A percentile compares a stretch with the other conserved stretches of the same genome.
Evolutionary conservation across 2,888 invertebrate species (phyloP).

Genomic region (Eumerus sabulonum): DNA sequence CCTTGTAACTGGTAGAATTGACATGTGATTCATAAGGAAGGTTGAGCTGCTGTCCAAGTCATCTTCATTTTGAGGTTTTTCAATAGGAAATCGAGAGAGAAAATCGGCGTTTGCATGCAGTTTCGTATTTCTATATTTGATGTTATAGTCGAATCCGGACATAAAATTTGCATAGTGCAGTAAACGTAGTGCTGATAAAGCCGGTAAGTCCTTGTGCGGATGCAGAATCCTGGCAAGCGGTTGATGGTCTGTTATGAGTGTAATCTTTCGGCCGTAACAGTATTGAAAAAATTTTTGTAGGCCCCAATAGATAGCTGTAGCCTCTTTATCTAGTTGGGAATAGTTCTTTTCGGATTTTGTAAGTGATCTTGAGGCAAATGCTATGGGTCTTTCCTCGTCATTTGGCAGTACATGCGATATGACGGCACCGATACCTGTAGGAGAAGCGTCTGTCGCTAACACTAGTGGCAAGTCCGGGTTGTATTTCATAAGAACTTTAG

Average conservation of each 20-base stretch:
- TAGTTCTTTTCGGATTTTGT: constrained; percentile 61
- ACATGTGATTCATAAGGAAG: background rate
- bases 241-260: constrained; percentile 51
- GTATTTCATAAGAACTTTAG: constrained; percentile 47
- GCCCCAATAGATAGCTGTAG: constrained; percentile 57
- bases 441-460: constrained; percentile 55
- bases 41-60: constrained; percentile 1
- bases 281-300: constrained; percentile 45
- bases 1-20: constrained; percentile 5
- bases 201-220: constrained; percentile 48
- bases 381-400: constrained; percentile 49
- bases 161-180: constrained; percentile 58
- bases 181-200: constrained; percentile 42
- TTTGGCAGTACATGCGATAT: constrained; percentile 43
- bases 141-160: constrained; percentile 62
- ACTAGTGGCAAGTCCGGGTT: constrained; percentile 43
- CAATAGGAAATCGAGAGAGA: constrained; percentile 16
- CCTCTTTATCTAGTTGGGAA: constrained; percentile 58
- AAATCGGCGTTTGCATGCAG: constrained; percentile 34
- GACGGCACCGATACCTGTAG: constrained; percentile 42
- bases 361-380: constrained; percentile 60
- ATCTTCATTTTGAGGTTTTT: constrained; percentile 14
- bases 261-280: constrained; percentile 53
- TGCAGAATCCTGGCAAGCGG: constrained; percentile 48
- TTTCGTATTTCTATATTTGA: constrained; percentile 54